Evolutionary conservation across 2,797 vertebrate species (phyloP).

Genomic region (Pangasius djambal): DNA sequence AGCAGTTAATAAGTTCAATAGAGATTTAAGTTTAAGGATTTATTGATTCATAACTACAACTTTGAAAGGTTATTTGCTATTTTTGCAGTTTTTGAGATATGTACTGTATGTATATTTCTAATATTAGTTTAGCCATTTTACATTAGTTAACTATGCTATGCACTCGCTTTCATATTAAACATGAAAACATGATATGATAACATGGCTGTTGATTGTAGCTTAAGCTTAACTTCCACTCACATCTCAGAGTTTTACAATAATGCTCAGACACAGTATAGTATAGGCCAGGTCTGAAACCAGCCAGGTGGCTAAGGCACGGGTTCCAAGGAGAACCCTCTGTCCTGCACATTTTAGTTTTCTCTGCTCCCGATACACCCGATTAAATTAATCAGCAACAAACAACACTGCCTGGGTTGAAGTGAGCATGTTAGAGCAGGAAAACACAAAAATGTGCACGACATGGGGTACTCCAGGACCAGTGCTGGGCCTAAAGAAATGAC

Average conservation of each 20-base stretch:
- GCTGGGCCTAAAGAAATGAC: not conserved
- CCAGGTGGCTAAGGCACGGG: not conserved
- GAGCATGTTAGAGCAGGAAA: not conserved
- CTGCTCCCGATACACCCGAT: not conserved
- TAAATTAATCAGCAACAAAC: not conserved
- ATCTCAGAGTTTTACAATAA: not conserved
- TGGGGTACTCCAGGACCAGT: not conserved
- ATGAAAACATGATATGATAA: not conserved
- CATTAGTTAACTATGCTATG: not conserved
- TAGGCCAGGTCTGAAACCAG: not conserved
- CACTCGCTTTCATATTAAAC: not conserved
- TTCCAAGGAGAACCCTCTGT: not conserved
- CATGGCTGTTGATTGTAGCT: not conserved
- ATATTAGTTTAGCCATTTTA: not conserved
- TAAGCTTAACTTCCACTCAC: not conserved
- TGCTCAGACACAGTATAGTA: not conserved
- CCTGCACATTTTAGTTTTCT: not conserved
- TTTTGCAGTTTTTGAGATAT: not conserved
- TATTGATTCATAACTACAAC: constrained; percentile 1
- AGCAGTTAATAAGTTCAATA: not conserved
- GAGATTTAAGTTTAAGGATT: not conserved
- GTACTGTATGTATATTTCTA: not conserved
- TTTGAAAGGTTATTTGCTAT: not conserved
- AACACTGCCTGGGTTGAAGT: not conserved
- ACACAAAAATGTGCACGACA: not conserved